Conservation (phyloP, 2,888 invertebrate species). For the Eilema depressum region DNA sequence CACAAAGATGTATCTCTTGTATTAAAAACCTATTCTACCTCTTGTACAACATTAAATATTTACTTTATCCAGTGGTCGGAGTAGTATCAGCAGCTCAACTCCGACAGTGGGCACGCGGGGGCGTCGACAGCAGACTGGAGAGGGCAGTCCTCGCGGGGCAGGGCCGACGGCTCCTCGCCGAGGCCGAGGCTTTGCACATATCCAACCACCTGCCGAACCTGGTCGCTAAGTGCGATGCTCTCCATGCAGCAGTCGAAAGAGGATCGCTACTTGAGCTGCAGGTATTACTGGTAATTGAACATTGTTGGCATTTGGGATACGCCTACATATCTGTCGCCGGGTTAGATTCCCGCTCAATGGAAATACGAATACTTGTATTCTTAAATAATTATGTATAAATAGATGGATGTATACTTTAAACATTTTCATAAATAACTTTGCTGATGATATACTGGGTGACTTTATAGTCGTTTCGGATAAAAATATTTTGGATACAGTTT, state of each 20-base stretch:
- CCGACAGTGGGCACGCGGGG: conserved; percentile 76
- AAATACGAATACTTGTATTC: too few relatives aligned
- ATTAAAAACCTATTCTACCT: too few relatives aligned
- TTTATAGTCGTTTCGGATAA: too few relatives aligned
- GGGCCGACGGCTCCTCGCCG: conserved; percentile 74
- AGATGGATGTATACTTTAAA: too few relatives aligned
- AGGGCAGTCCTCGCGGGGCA: conserved; percentile 80
- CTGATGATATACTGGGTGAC: too few relatives aligned
- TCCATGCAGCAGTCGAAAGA: conserved; percentile 92
- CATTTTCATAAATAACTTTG: too few relatives aligned
- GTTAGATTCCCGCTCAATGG: not conserved
- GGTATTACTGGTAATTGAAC: conserved; percentile 72
- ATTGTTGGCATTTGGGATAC: not conserved
- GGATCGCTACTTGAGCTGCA: conserved; percentile 91
- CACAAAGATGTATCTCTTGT: too few relatives aligned
- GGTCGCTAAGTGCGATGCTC: conserved; percentile 91
- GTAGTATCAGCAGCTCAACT: conserved; percentile 71
- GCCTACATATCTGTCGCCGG: too few relatives aligned
- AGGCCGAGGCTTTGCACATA: conserved; percentile 68
- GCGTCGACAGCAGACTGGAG: conserved; percentile 77
- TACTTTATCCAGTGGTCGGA: conserved; percentile 64
- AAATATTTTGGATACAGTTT: too few relatives aligned
- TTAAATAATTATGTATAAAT: too few relatives aligned
- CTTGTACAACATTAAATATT: not conserved
- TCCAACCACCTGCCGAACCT: conserved; percentile 85